phyloP scores from a whole-genome alignment of 2,797 vertebrate species.

The Lepilemur septentrionalis region DNA sequence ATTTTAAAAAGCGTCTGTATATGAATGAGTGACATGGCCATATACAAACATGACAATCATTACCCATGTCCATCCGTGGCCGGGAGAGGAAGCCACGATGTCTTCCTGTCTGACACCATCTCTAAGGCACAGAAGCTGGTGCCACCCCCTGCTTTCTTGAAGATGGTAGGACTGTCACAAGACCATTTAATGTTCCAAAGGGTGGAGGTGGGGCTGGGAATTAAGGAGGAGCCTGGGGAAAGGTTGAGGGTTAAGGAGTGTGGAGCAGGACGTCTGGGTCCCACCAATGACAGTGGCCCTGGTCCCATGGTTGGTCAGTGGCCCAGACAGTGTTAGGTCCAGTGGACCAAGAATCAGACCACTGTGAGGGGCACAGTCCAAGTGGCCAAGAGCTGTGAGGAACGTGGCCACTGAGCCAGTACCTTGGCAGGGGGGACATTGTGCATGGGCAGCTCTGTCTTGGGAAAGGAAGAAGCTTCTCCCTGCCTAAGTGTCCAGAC shows the following conservation, averaged over 20 bases:
- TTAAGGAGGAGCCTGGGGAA: background rate
- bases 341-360: background rate
- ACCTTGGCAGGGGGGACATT: background rate
- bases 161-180: background rate
- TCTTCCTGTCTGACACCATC: background rate
- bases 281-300: too few relatives aligned
- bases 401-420: background rate
- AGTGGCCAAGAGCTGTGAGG: background rate
- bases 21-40: background rate
- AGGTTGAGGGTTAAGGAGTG: background rate
- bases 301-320: background rate
- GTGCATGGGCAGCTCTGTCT: background rate
- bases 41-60: background rate
- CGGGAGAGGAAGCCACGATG: accelerated
- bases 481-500: background rate
- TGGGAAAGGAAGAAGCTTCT: background rate
- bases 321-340: background rate
- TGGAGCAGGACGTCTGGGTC: background rate
- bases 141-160: too few relatives aligned
- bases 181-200: background rate
- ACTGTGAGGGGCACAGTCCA: background rate
- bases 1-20: background rate
- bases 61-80: accelerated
- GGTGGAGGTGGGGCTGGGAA: background rate
- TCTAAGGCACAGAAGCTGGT: background rate